Conservation (phyloP, 2,888 invertebrate genomes). For the Leptinotarsa peninsularis region DNA sequence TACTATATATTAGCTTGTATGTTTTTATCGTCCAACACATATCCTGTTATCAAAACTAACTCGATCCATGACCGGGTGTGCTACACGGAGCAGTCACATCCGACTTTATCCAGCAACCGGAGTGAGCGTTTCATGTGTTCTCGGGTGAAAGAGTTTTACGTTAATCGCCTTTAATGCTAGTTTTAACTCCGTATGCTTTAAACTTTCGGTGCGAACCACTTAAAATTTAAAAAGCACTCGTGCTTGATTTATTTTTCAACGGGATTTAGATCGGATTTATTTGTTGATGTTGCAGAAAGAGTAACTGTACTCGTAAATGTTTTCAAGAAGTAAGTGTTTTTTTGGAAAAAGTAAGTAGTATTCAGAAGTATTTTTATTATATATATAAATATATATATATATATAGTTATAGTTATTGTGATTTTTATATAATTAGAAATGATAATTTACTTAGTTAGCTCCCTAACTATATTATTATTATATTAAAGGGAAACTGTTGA, state of each 20-base stretch:
- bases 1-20: no score
- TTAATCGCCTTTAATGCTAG: constrained; percentile 48
- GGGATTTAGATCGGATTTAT: constrained; percentile 36
- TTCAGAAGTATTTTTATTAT: no score
- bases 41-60: no score
- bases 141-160: constrained; percentile 45
- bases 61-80: no score
- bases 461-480: no score
- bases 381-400: no score
- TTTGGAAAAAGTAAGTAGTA: no score
- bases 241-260: constrained; percentile 44
- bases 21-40: no score
- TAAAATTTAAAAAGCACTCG: constrained; percentile 44
- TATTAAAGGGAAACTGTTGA: no score
- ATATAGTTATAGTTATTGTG: no score
- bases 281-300: constrained; percentile 29
- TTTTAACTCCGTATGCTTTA: constrained; percentile 37
- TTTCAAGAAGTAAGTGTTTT: neutral
- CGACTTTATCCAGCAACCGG: neutral
- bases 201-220: constrained; percentile 42
- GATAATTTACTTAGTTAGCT: no score
- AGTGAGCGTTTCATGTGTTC: constrained; percentile 25
- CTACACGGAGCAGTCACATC: neutral
- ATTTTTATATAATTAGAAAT: no score
- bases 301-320: constrained; percentile 5